Percentiles rank a stretch among this genome's conserved stretches.
Conservation (phyloP, 2,113 vertebrate genomes). For the Neogale vison region DNA sequence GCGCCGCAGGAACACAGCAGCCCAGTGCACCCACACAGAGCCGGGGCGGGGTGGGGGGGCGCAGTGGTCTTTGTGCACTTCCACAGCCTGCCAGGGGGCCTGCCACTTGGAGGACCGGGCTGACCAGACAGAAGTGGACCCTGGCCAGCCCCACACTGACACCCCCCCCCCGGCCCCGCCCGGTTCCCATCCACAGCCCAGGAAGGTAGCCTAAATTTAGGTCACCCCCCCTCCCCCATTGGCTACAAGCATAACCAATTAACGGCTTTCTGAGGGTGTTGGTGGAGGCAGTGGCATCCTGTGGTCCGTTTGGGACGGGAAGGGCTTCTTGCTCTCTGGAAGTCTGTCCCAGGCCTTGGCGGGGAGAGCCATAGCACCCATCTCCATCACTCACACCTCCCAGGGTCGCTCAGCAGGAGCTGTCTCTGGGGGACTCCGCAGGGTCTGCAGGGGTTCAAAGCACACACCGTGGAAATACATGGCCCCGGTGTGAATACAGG, state of each 20-base stretch:
- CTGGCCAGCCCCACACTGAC: background rate
- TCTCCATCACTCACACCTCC: background rate
- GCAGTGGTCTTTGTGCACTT: slow-evolving; percentile 39
- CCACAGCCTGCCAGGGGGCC: background rate
- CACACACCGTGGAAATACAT: background rate
- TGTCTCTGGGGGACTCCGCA: background rate
- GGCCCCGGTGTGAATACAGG: background rate
- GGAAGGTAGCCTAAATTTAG: slow-evolving; percentile 53
- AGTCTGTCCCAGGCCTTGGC: background rate
- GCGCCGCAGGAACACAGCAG: slow-evolving; percentile 79
- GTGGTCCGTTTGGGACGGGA: background rate
- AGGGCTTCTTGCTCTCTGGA: background rate
- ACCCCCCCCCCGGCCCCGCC: background rate
- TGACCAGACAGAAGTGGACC: background rate
- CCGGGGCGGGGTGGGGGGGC: background rate
- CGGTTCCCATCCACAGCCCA: background rate
- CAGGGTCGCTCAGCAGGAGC: background rate
- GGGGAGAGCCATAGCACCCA: background rate
- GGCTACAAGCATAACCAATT: slow-evolving; percentile 58
- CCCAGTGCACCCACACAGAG: slow-evolving; percentile 76
- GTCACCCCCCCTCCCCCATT: background rate
- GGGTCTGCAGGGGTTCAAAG: background rate
- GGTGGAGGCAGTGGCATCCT: slow-evolving; percentile 36
- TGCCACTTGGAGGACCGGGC: background rate
- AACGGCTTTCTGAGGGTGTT: slow-evolving; percentile 48